Conservation (phyloP, 2,888 invertebrate genomes). For the Rhagonycha fulva region DNA sequence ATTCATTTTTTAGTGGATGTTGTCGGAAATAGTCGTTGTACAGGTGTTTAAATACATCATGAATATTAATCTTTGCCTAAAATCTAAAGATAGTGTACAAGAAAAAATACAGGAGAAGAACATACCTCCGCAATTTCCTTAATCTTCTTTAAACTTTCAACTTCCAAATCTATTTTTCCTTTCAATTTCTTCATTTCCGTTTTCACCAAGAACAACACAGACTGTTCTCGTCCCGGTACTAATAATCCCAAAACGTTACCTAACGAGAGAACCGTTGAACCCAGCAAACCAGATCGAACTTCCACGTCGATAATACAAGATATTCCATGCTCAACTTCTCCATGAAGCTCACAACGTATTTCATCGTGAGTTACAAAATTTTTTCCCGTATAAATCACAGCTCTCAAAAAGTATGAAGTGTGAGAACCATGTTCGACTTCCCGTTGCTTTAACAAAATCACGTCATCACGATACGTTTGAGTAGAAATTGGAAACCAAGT, state of each 20-base stretch:
- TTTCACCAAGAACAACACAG: conserved; percentile 44
- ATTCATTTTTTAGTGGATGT: not conserved
- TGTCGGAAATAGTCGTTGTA: not conserved
- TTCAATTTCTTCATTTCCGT: conserved; percentile 36
- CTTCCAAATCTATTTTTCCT: conserved; percentile 43
- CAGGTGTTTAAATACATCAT: not conserved
- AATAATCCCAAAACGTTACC: conserved; percentile 46
- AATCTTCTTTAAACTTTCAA: conserved; percentile 42
- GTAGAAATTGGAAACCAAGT: conserved; percentile 51
- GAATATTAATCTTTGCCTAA: not conserved
- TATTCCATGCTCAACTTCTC: conserved; percentile 42
- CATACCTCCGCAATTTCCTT: conserved; percentile 49
- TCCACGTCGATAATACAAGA: conserved; percentile 46
- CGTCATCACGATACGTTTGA: conserved; percentile 54
- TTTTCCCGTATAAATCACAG: conserved; percentile 46
- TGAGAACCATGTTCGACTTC: conserved; percentile 44
- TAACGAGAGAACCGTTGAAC: conserved; percentile 42
- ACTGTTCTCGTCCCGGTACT: conserved; percentile 39
- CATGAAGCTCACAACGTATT: conserved; percentile 47
- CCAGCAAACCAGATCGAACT: conserved; percentile 39
- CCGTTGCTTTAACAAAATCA: conserved; percentile 54
- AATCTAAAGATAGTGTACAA: not conserved
- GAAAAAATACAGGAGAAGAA: not conserved
- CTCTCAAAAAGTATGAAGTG: conserved; percentile 42
- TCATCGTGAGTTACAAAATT: conserved; percentile 51